Base-by-base conservation (phyloP, 2,888 invertebrate genomes). In the Hetaerina titia region DNA sequence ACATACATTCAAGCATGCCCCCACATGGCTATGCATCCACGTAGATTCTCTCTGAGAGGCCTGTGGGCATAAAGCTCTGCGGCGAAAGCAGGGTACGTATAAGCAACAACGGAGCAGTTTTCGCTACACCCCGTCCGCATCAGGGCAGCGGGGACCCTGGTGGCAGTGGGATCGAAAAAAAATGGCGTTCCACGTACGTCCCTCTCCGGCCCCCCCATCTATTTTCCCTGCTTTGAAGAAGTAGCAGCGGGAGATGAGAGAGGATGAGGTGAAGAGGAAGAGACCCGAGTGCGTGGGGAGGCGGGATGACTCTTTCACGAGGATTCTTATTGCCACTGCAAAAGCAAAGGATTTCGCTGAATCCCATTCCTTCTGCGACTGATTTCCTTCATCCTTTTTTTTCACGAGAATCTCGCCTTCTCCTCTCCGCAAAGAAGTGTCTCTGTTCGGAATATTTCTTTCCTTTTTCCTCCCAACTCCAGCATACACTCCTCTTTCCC, bases 311-410 rank as follows among this genome's bases (percentile, higher is more conserved):
- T 81, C 81, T 81, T 81, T 11, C 81, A 81, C 81, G 25, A 81
- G 81, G 81, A 81, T 31, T 15, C 81, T n/a, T 81, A 81, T 81
- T 81, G 81, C 81, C 25, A 13, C 15, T 31, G 81, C 81, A 15
- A 81, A 81, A 81, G 81, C 81, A 81, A 81, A 81, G 81, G 81
- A 31, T 56, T 56, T 92, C 92, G 45, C n/a, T 15, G n/a, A 92
- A 56, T 31, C 69, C 63, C 45, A 69, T 92, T 74, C 69, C 90
- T 90, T 58, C 56, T 69, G 64, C 56, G 64, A 64, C 92, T 74
- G 92, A 92, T 92, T 92, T 92, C 92, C 31, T 92, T 69, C 31
- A 8, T 81, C 81, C 9, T 81, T 11, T 81, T 81, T 22, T 31
- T 31, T 31, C 5, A 11, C 13, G 81, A 31, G 15, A 31, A 31